Percentiles rank a stretch among this genome's conserved stretches.
Evolutionary conservation across 2,888 invertebrate genomes (phyloP).

Genomic region (Orchestes rusci): DNA sequence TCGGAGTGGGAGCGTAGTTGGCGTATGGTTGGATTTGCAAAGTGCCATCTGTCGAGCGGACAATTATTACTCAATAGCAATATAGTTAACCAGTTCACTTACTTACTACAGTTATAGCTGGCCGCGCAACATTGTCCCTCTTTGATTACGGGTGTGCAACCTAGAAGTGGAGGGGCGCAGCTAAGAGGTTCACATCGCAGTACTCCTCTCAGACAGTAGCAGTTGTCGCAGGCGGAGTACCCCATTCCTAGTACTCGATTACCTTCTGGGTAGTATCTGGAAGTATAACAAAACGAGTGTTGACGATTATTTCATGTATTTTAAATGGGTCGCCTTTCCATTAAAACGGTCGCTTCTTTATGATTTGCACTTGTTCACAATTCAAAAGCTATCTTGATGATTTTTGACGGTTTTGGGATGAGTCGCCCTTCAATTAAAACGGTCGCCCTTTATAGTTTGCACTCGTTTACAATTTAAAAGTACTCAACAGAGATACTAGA

Average conservation of each 20-base stretch:
- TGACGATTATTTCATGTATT: too few species aligned
- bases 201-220: slow-evolving; percentile 70
- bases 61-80: slow-evolving; percentile 11
- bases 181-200: slow-evolving; percentile 68
- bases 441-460: too few species aligned
- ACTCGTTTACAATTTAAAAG: too few species aligned
- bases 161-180: slow-evolving; percentile 67
- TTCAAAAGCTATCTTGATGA: too few species aligned
- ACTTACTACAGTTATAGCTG: slow-evolving; percentile 72
- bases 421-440: too few species aligned
- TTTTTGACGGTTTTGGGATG: too few species aligned
- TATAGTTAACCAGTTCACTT: too few species aligned
- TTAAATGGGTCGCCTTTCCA: too few species aligned
- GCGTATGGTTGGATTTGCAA: slow-evolving; percentile 49
- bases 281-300: too few species aligned
- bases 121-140: slow-evolving; percentile 78
- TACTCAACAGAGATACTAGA: too few species aligned
- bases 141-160: slow-evolving; percentile 68
- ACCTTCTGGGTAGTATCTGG: slow-evolving; percentile 62
- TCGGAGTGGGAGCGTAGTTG: slow-evolving; percentile 47
- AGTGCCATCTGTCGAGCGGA: slow-evolving; percentile 44
- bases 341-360: too few species aligned
- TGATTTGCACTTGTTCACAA: too few species aligned
- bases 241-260: slow-evolving; percentile 56
- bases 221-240: slow-evolving; percentile 64